Base-by-base conservation (phyloP, 2,797 vertebrate genomes). In the Scomberomorus guttatus region DNA sequence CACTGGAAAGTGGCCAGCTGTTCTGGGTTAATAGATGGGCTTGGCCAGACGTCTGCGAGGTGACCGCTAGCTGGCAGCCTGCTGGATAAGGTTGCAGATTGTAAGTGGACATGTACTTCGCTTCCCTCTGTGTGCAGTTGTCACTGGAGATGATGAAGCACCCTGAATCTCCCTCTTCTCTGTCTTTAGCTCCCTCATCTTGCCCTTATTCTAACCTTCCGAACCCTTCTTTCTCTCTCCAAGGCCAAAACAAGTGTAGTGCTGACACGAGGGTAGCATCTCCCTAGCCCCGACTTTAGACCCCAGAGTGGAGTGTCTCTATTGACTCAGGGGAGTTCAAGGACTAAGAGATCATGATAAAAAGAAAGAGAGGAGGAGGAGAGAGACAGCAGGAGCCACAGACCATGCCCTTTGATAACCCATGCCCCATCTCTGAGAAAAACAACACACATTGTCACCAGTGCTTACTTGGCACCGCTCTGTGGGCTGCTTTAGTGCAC, bases 111-210 rank as follows among this genome's bases (percentile, higher is more conserved):
- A 82, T 87, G 85, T 87, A 87, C 92, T 89, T 71, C 71, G 70
- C 87, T 88, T 90, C 85, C 86, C 81, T 82, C 88, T 85, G 82
- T 90, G 87, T 87, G 86, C 88, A 89, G 84, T 89, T 94, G 93
- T 95, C 94, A 94, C 82, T 57, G 73, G 77, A 85, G 81, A 94
- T 95, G 93, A 95, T 94, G 86, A 94, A 95, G 91, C 89, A 93
- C 93, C 91, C 84, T 67, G 84, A 83, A 80, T 79, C 86, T 89
- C 70, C 77, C 87, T 70, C 74, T 69, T 80, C 82, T 83, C 77
- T 32, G 54, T 88, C 86, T 86, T 81, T 48, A 68, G 73, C 80
- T 79, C 65, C 67, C 72, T 82, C 63, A 55, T 81, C 75, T 86
- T 32, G n/a, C 82, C 84, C 80, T 88, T 90, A 80, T 82, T 86